phyloP scores from a whole-genome alignment of 1,140 invertebrate genomes.

The Drosophila bifasciata region DNA sequence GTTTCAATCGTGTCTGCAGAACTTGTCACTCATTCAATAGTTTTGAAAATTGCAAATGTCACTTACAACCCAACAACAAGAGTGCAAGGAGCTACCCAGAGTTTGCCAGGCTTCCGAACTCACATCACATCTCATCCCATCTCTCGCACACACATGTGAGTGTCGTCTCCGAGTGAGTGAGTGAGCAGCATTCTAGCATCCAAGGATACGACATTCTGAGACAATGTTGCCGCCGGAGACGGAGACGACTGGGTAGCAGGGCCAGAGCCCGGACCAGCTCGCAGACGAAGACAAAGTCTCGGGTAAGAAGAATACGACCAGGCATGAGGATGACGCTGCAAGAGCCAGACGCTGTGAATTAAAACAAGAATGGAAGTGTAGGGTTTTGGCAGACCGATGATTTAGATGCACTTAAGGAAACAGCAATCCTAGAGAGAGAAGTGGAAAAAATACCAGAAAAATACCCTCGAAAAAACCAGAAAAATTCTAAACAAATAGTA shows the following conservation, averaged over 20 bases:
- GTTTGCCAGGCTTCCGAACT: too few relatives aligned
- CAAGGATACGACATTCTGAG: constrained; percentile 66
- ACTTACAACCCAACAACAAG: constrained; percentile 74
- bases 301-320: constrained; percentile 42
- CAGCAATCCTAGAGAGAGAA: too few relatives aligned
- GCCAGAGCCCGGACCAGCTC: too few relatives aligned
- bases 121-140: constrained; percentile 2
- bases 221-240: constrained; percentile 60
- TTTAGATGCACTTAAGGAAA: too few relatives aligned
- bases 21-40: constrained; percentile 84
- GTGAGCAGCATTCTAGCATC: constrained; percentile 58
- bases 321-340: constrained; percentile 70
- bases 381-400: too few relatives aligned
- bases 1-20: constrained; percentile 84
- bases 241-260: constrained; percentile 17
- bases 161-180: constrained; percentile 21
- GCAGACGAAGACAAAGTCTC: constrained; percentile 44
- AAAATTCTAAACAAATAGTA: too few relatives aligned
- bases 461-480: too few relatives aligned
- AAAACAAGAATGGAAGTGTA: constrained; percentile 48
- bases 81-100: constrained; percentile 18
- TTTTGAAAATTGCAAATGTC: constrained; percentile 84
- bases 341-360: constrained; percentile 77
- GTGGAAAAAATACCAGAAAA: too few relatives aligned
- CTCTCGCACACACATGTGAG: constrained; percentile 2